phyloP scores from a whole-genome alignment of 2,113 vertebrate genomes.

The Aleadryas rufinucha region DNA sequence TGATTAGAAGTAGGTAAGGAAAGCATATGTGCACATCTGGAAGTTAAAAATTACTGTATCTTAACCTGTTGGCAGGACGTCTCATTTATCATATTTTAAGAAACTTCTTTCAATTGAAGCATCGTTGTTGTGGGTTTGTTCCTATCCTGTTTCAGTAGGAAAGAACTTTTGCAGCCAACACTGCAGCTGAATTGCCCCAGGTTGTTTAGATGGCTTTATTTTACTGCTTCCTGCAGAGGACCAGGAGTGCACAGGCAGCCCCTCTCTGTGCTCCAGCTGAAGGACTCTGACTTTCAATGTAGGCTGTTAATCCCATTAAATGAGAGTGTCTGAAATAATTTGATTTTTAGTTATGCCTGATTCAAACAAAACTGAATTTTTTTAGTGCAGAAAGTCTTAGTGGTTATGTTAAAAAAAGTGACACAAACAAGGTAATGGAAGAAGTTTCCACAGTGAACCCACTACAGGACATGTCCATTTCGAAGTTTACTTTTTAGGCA shows the following conservation, averaged over 20 bases:
- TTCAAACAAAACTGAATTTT: neutral
- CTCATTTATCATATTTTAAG: neutral
- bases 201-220: neutral
- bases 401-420: neutral
- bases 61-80: neutral
- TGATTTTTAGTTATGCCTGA: neutral
- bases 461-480: neutral
- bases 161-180: neutral
- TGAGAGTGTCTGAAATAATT: neutral
- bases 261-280: neutral
- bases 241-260: neutral
- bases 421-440: neutral
- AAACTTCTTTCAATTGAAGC: neutral
- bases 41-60: neutral
- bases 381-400: neutral
- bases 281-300: neutral
- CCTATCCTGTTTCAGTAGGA: neutral
- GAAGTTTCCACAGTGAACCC: neutral
- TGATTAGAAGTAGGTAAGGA: neutral
- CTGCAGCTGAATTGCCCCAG: neutral
- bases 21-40: neutral
- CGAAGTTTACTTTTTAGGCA: neutral
- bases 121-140: neutral
- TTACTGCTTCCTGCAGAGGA: neutral
- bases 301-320: neutral